Evolutionary conservation across 2,113 vertebrate species (phyloP).

Genomic region (Gila orcuttii): DNA sequence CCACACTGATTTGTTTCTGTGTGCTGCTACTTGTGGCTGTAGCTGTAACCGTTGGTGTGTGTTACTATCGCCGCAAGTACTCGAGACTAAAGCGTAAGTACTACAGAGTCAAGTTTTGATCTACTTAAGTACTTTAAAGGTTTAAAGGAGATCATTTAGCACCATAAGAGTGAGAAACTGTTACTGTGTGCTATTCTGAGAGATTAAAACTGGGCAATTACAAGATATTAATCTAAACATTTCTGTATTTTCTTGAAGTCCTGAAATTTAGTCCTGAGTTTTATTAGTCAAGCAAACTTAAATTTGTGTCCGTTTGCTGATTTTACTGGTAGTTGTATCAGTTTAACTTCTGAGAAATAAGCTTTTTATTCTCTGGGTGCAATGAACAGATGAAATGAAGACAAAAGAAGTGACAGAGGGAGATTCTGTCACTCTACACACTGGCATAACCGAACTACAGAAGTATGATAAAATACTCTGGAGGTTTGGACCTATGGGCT

Average conservation of each 20-base stretch:
- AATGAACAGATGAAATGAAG: not conserved
- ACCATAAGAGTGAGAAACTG: too few relatives aligned
- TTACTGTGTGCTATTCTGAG: too few relatives aligned
- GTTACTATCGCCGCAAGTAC: not conserved
- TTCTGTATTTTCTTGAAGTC: too few relatives aligned
- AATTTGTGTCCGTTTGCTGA: not conserved
- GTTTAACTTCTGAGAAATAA: not conserved
- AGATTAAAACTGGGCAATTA: not conserved
- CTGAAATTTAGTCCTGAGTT: not conserved
- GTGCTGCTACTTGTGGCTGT: not conserved
- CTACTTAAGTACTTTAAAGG: not conserved
- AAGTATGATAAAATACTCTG: not conserved
- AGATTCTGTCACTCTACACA: not conserved
- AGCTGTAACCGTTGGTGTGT: not conserved
- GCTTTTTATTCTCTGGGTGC: not conserved
- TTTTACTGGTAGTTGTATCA: not conserved
- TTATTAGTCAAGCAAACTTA: not conserved
- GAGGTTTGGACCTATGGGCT: not conserved
- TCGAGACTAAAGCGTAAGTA: not conserved
- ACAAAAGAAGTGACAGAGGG: not conserved
- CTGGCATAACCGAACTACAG: not conserved
- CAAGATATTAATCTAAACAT: not conserved
- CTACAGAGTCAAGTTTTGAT: not conserved
- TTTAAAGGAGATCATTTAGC: not conserved
- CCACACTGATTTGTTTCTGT: not conserved